Base-by-base conservation (phyloP, 2,113 vertebrate genomes). In the Ammodytes marinus region DNA sequence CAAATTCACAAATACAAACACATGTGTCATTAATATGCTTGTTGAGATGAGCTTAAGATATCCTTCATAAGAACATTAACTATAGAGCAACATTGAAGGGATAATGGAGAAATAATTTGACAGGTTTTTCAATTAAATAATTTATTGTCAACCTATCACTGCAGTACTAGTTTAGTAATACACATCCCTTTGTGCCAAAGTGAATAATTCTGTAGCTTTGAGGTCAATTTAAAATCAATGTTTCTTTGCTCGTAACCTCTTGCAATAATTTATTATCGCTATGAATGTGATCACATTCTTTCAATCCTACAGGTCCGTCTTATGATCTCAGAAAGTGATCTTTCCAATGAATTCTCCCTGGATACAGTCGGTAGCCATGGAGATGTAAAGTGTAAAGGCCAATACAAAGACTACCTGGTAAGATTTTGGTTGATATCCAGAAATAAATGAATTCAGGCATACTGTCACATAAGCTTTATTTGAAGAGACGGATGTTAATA, bases 331-430 rank as follows among this genome's bases (percentile, higher is more conserved):
- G 98, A 99, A 69, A 99, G 98, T 89, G 97, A 97, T 3, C 92
- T 97, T 4, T 99, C 98, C 0, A 97, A 98, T 78, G 96, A 95
- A 0, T 99, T 99, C 95, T 99, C 98, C 42, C 91, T 99, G 85
- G 98, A 99, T 90, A 99, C 98, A 17, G 97, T 99, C 77, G 98
- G 98, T 55, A 99, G 97, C 91, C 96, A 99, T 65, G 98, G 98
- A 79, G 96, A 96, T 74, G 95, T 99, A 83, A 98, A 96, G 92
- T 99, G 98, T 91, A 99, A 97, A 94, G 96, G 96, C 84, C 90
- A 91, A 50, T 95, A 92, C 76, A 97, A 96, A 86, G 97, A 99
- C 1, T 99, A 99, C 88, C 92, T 96, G 94, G 98, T 99, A 82
- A 95, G 95, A 52, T 49, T 74, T 73, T 53, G 6, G 12, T 27